Conservation (phyloP, 2,797 vertebrate species). For the Acanthurus lineatus region DNA sequence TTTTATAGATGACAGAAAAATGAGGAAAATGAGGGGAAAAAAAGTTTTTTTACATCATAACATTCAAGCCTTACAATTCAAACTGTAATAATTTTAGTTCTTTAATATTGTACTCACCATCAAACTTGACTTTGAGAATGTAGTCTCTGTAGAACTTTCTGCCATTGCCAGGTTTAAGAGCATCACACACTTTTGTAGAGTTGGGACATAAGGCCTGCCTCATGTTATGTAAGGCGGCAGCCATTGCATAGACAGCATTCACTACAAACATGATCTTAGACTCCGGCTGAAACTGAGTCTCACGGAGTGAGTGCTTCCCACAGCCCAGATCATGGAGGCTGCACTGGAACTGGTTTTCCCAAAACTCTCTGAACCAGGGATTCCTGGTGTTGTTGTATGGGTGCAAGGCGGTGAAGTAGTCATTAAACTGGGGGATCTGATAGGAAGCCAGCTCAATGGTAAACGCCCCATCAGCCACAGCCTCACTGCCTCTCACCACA, state of each 20-base stretch:
- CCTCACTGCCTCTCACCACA: conserved; percentile 93
- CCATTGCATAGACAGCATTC: conserved; percentile 97
- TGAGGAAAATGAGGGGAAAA: conserved; percentile 15
- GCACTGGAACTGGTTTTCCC: conserved; percentile 97
- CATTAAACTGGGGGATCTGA: conserved; percentile 90
- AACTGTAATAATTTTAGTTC: not conserved
- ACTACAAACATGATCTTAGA: conserved; percentile 98
- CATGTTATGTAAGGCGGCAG: conserved; percentile 95
- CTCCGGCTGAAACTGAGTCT: conserved; percentile 93
- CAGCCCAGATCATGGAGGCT: conserved; percentile 90
- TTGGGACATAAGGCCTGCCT: conserved; percentile 93
- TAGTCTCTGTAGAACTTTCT: conserved; percentile 97
- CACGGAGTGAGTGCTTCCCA: conserved; percentile 88
- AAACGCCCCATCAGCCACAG: conserved; percentile 93
- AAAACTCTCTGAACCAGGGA: conserved; percentile 97
- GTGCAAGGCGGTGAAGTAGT: conserved; percentile 92
- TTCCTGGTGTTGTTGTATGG: conserved; percentile 96
- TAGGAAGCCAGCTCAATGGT: conserved; percentile 98
- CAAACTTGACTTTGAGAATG: conserved; percentile 97
- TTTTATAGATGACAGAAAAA: conserved; percentile 16
- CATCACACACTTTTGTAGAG: conserved; percentile 91
- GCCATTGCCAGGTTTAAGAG: conserved; percentile 94
- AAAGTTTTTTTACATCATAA: not conserved
- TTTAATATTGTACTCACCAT: conserved; percentile 86
- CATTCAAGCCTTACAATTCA: not conserved